phyloP scores from a whole-genome alignment of 2,888 invertebrate genomes.

The Orthonychiurus folsomi region DNA sequence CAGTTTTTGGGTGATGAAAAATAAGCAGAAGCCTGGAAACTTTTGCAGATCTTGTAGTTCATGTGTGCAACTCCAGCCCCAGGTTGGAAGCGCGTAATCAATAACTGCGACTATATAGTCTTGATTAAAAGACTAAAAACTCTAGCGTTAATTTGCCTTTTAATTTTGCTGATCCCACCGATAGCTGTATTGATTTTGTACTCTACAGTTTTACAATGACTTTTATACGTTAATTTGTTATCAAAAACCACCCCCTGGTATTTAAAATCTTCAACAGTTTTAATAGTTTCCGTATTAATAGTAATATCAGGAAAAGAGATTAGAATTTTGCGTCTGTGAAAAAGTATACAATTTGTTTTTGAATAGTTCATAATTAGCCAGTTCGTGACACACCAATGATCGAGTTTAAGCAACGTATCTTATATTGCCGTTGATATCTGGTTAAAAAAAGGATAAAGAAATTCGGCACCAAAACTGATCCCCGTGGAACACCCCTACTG shows the following conservation, averaged over 20 bases:
- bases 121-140: conserved; percentile 13
- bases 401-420: no score
- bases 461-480: conserved; percentile 9
- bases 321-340: conserved; percentile 10
- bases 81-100: conserved; percentile 14
- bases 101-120: conserved; percentile 11
- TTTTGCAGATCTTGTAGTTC: neutral
- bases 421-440: conserved; percentile 2
- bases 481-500: conserved; percentile 14
- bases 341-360: conserved; percentile 18
- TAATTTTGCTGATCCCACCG: conserved; percentile 7
- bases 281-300: conserved; percentile 1
- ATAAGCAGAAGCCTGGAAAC: neutral
- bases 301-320: neutral
- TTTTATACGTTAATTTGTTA: conserved; percentile 8
- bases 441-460: neutral
- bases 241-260: conserved; percentile 17
- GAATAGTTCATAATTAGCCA: conserved; percentile 13
- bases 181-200: conserved; percentile 10
- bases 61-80: neutral
- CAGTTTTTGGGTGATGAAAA: neutral
- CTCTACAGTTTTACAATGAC: conserved; percentile 12
- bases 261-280: conserved; percentile 13
- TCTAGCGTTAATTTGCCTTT: conserved; percentile 9
- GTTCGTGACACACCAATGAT: conserved; percentile 14